phyloP scores from a whole-genome alignment of 1,140 invertebrate genomes.

The Rhizoglyphus robini region DNA sequence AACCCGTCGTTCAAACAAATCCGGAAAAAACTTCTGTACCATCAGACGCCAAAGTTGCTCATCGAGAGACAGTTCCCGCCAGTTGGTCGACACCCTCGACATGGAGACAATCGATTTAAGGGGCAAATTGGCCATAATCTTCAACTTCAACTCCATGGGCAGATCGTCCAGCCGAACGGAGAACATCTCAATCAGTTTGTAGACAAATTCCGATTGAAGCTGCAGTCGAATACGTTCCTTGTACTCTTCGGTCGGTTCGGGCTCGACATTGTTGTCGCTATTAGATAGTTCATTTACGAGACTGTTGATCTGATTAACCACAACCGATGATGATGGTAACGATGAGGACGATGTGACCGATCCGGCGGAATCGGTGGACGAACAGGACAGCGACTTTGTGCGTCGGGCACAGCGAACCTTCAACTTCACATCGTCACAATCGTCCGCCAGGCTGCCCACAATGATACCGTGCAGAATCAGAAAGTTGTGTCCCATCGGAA shows the following conservation, averaged over 20 bases:
- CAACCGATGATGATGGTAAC: too few relatives aligned
- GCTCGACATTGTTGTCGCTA: not conserved
- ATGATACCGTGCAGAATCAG: slow-evolving; percentile 1
- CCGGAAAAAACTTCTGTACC: slow-evolving; percentile 5
- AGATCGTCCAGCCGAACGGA: not conserved
- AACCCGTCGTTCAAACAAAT: not conserved
- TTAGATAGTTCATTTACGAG: too few relatives aligned
- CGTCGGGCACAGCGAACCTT: not conserved
- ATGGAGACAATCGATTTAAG: not conserved
- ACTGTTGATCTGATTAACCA: too few relatives aligned
- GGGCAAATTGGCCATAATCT: not conserved
- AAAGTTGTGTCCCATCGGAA: not conserved
- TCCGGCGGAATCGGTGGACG: not conserved
- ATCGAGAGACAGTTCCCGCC: not conserved
- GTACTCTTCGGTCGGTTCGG: not conserved
- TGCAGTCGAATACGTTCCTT: not conserved
- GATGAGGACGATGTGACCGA: not conserved
- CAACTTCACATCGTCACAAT: not conserved
- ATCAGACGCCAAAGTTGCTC: slow-evolving; percentile 1
- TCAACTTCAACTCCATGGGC: not conserved
- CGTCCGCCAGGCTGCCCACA: not conserved
- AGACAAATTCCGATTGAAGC: not conserved
- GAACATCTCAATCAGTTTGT: slow-evolving; percentile 5
- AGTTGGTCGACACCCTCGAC: not conserved
- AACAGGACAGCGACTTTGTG: not conserved